Base-by-base conservation (phyloP, 2,888 invertebrate genomes). In the Stratiomys singularior region DNA sequence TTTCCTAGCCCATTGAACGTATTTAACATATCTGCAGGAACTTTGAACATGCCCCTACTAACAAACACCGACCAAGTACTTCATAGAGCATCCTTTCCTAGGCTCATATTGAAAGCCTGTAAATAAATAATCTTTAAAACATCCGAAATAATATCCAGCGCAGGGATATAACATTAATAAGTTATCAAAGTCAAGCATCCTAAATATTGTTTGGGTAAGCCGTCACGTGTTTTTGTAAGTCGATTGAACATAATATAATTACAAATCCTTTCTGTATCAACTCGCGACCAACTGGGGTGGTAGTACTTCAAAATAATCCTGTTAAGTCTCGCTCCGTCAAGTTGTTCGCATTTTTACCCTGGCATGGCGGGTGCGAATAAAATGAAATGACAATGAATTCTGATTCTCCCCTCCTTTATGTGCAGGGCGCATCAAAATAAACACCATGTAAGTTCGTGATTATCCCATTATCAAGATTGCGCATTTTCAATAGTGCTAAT, bases 381-480 rank as follows among this genome's bases (percentile, higher is more conserved):
- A n/a, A n/a, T n/a, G n/a, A n/a, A n/a, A n/a, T 37, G 46, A 56
- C 64, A 30, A 66, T 30, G 64, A 0, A 63, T 23, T 63, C 13
- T 47, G n/a, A n/a, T n/a, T n/a, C 28, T 4, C 5, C 56, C 74
- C 69, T 30, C 46, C 21, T 30, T 37, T 21, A n/a, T 47, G 69
- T 11, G 25, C 25, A 9, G 13, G 47, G 69, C 69, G 74, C 74
- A 74, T 74, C 74, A 76, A 76, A 64, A 77, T 66, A 77, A 77
- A 77, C 76, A 77, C 76, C 77, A 46, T 79, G 78, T 78, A 78
- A 79, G 77, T 67, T 74, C 76, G 13, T 77, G 79, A 78, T 79
- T 78, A 79, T 78, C 78, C 78, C 78, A 77, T 78, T 78, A 78
- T 79, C 76, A 46, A 60, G 76, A 72, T 67, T 77, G 77, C 77